phyloP scores from a whole-genome alignment of 2,113 vertebrate genomes.

The Campylomormyrus numenius region DNA sequence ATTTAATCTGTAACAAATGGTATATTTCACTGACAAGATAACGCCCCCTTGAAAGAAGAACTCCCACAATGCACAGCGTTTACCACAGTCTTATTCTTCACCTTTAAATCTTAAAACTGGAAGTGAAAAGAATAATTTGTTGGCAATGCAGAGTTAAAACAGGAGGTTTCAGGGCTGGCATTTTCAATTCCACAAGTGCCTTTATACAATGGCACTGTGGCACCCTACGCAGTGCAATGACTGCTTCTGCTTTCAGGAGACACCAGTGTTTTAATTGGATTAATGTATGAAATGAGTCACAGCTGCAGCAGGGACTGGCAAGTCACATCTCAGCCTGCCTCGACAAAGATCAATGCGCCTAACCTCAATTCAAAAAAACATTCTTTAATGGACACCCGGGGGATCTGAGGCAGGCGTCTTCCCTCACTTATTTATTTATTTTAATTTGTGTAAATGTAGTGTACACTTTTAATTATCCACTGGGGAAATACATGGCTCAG shows the following conservation, averaged over 20 bases:
- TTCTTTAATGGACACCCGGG: conserved; percentile 68
- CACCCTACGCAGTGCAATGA: conserved; percentile 37
- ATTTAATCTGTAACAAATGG: not conserved
- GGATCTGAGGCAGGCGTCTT: conserved; percentile 51
- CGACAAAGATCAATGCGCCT: conserved; percentile 73
- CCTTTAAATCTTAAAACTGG: conserved; percentile 2
- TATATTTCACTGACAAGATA: conserved; percentile 1
- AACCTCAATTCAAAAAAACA: conserved; percentile 71
- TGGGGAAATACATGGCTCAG: conserved; percentile 55
- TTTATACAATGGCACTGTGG: conserved; percentile 34
- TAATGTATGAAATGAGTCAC: conserved; percentile 68
- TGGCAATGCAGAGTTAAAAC: conserved; percentile 10
- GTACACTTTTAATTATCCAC: conserved; percentile 68
- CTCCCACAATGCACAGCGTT: not conserved
- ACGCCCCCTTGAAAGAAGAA: not conserved
- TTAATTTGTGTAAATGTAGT: conserved; percentile 55
- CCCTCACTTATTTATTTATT: conserved; percentile 63
- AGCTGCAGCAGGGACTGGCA: conserved; percentile 56
- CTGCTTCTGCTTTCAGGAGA: conserved; percentile 44
- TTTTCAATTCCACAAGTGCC: conserved; percentile 27
- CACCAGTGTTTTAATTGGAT: conserved; percentile 63
- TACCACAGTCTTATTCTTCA: not conserved
- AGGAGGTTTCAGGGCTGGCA: conserved; percentile 24
- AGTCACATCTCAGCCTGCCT: conserved; percentile 58
- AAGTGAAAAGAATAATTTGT: not conserved